phyloP scores from a whole-genome alignment of 2,113 vertebrate genomes.

The Erinaceus europaeus region DNA sequence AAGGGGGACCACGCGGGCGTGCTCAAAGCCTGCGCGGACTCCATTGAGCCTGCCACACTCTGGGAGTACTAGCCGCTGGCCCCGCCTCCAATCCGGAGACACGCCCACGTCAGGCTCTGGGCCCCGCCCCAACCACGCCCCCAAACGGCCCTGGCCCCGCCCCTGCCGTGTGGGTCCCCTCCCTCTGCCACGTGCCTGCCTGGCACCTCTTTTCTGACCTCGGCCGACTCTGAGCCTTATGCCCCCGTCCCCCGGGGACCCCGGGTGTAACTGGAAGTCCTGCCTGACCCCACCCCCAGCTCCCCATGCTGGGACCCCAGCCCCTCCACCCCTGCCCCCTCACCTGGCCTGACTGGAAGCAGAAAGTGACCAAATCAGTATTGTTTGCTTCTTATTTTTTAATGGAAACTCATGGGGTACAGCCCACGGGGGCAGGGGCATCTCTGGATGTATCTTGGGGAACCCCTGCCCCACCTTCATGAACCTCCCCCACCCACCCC shows the following conservation, averaged over 20 bases:
- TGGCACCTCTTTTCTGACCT: conserved; percentile 66
- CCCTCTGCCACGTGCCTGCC: conserved; percentile 42
- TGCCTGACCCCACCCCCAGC: neutral
- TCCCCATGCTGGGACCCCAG: conserved; percentile 24
- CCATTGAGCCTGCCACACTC: conserved; percentile 92
- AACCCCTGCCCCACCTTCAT: neutral
- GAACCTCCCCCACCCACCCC: neutral
- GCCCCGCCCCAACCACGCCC: conserved; percentile 76
- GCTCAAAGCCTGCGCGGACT: conserved; percentile 93
- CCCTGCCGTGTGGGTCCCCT: conserved; percentile 45
- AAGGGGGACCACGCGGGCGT: conserved; percentile 97
- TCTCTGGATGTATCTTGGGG: conserved; percentile 51
- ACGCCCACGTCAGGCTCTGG: conserved; percentile 11
- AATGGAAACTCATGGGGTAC: conserved; percentile 43
- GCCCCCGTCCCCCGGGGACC: neutral
- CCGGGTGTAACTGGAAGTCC: neutral
- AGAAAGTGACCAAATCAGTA: conserved; percentile 82
- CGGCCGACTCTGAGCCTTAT: conserved; percentile 74
- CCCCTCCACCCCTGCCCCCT: neutral
- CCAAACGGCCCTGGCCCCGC: neutral
- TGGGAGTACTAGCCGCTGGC: conserved; percentile 92
- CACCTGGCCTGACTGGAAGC: conserved; percentile 73
- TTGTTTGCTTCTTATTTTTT: conserved; percentile 81
- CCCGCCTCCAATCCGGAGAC: neutral
- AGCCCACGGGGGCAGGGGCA: too few species aligned